Evolutionary conservation across 2,888 invertebrate species (phyloP), one percentile per base, ranked within the genome.

Genomic region (Chloroclysta siterata): DNA sequence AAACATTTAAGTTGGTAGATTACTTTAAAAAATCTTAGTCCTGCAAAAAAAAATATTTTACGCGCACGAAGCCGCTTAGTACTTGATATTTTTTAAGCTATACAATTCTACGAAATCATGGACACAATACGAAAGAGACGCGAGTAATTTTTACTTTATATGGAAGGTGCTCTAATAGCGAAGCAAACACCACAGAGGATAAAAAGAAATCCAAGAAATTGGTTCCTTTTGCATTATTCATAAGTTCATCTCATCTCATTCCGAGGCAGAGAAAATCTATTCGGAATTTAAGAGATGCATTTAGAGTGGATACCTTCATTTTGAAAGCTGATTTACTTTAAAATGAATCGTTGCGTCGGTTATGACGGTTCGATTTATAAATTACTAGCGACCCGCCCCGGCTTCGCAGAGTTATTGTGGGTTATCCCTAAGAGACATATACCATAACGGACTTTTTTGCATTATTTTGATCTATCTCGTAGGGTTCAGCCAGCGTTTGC

Each of bases 191-290:
- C 70, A 63, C 66, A 60, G 63, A 60, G 53, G 60, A 58, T 62
- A 66, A 70, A 72, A 72, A 69, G 70, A 72, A 70, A 70, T 69
- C 70, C 69, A 63, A 65, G 57, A 61, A 65, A 70, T 72, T 66
- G 70, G 66, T 65, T 63, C 53, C 67, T 50, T 57, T 69, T 70
- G 62, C 64, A 70, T 72, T 65, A 70, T 72, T 70, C 70, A 70
- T 68, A 69, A 60, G 66, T 10, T 69, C 33, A 33, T 33, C 33
- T 72, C 72, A 69, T 70, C 69, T 72, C 70, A 68, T 70, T 72
- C 61, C 66, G 55, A 61, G 60, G 66, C 66, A 47, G 63, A 60
- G 66, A 66, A 68, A 70, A 69, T 68, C 67, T 65, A 72, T 72
- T 69, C 55, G 50, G 65, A 63, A 68, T 69, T 68, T 58, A 65